Evolutionary conservation across 2,113 vertebrate genomes (phyloP).

Genomic region (Odocoileus virginianus): DNA sequence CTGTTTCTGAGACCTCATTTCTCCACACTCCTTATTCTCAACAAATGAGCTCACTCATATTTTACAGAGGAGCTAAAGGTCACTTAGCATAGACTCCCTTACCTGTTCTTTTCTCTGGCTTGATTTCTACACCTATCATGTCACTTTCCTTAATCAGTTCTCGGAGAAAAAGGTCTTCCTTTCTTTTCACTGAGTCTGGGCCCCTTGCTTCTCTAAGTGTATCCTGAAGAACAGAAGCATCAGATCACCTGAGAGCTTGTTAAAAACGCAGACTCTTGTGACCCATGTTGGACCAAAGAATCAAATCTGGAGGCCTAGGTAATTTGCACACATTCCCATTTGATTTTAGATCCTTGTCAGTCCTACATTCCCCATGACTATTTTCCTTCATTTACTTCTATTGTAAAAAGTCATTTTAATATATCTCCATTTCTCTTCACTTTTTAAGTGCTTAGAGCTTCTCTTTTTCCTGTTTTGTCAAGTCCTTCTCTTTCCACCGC

Average conservation of each 20-base stretch:
- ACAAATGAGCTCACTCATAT: conserved; percentile 25
- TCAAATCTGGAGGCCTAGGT: not conserved
- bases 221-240: not conserved
- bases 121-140: not conserved
- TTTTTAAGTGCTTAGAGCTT: not conserved
- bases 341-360: not conserved
- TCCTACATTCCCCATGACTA: not conserved
- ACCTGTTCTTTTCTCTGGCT: not conserved
- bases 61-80: not conserved
- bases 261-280: not conserved
- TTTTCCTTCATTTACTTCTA: not conserved
- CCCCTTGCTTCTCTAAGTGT: not conserved
- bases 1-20: not conserved
- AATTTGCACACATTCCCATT: not conserved
- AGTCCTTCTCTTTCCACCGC: not conserved
- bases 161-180: not conserved
- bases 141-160: not conserved
- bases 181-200: not conserved
- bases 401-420: not conserved
- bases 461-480: not conserved
- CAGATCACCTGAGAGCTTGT: not conserved
- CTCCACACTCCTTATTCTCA: not conserved
- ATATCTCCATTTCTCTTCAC: not conserved
- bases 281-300: not conserved
- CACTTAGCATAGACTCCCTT: not conserved